A percentile compares a stretch with the other conserved stretches of the same genome.
Conservation (phyloP, 2,797 vertebrate genomes). For the Phylloscopus collybita region DNA sequence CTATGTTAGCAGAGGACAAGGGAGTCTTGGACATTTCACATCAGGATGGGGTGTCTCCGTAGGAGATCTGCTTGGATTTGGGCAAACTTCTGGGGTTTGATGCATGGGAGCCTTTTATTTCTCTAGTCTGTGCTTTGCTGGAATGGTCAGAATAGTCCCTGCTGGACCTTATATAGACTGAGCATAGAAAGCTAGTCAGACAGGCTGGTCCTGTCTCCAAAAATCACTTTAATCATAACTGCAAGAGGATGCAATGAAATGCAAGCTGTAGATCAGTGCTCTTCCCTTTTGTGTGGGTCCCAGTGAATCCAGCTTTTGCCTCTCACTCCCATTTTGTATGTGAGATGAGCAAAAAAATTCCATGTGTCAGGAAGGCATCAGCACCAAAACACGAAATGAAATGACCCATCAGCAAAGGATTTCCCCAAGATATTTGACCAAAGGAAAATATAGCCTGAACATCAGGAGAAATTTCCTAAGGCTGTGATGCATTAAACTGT, state of each 20-base stretch:
- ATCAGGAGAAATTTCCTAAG: not conserved
- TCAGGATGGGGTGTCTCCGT: not conserved
- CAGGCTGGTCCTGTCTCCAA: not conserved
- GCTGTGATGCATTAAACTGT: not conserved
- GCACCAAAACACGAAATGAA: not conserved
- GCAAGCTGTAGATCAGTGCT: accelerated
- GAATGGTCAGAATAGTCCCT: not conserved
- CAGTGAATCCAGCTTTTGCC: not conserved
- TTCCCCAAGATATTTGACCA: not conserved
- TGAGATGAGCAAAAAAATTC: not conserved
- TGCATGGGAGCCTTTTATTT: not conserved
- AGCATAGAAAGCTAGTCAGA: not conserved
- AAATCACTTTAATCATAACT: not conserved
- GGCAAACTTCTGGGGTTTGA: not conserved
- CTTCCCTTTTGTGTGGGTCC: not conserved
- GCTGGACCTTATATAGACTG: not conserved
- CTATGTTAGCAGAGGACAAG: not conserved
- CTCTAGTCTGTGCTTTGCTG: not conserved
- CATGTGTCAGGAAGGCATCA: not conserved
- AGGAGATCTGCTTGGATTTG: not conserved
- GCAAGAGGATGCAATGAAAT: not conserved
- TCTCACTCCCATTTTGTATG: not conserved
- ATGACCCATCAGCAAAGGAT: not conserved
- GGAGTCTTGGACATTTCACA: not conserved
- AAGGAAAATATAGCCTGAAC: not conserved